These are phyloP conservation scores for Mastomys natalensis DNA, from an alignment of 2,113 vertebrate species.

Conservation along the genomic window DNA sequence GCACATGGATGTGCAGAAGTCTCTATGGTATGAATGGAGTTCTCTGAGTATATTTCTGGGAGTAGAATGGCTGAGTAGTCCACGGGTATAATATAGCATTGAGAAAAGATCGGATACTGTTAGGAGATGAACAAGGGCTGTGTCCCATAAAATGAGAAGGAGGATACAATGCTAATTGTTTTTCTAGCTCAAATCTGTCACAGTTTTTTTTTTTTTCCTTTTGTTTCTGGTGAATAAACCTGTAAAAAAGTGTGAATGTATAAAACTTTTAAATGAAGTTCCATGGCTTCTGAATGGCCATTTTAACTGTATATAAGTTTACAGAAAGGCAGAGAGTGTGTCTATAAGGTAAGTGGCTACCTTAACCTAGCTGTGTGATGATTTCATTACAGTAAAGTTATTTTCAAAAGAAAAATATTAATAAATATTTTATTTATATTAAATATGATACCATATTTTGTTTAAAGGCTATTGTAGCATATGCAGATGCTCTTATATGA, in stretches of 20 bases:
- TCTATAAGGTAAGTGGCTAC: neutral
- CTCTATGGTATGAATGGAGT: neutral
- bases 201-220: neutral
- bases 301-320: neutral
- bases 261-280: neutral
- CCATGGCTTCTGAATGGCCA: neutral
- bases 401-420: neutral
- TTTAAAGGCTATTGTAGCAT: neutral
- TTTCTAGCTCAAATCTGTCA: neutral
- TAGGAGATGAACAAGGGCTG: too few species aligned
- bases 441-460: neutral
- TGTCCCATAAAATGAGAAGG: too few species aligned
- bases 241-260: neutral
- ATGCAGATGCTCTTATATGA: slow-evolving; percentile 41
- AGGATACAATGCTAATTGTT: rapidly evolving
- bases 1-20: neutral
- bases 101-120: neutral
- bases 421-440: slow-evolving; percentile 20
- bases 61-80: neutral
- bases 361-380: neutral
- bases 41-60: neutral
- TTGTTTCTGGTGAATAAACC: neutral
- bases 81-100: too few species aligned
- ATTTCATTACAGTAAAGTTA: neutral
- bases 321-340: neutral